phyloP scores from a whole-genome alignment of 2,113 vertebrate genomes.

The Malurus melanocephalus region DNA sequence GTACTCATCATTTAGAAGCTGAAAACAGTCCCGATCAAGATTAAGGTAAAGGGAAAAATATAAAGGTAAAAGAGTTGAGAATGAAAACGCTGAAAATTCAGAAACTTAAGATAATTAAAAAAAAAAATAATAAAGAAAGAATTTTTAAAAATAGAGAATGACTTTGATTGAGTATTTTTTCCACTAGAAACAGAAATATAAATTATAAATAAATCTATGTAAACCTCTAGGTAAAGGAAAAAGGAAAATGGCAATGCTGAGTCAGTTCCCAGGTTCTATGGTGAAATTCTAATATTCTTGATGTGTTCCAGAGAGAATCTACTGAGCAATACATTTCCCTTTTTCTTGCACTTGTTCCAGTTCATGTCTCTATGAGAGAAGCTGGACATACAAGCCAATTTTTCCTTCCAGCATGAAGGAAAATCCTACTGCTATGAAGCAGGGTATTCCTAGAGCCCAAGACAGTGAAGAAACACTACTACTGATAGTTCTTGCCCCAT shows the following conservation, averaged over 20 bases:
- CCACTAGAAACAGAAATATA: not conserved
- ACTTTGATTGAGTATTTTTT: not conserved
- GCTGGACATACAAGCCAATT: not conserved
- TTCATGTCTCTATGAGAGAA: not conserved
- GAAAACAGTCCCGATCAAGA: too few relatives aligned
- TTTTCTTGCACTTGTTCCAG: not conserved
- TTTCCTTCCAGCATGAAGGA: not conserved
- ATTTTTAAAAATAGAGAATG: not conserved
- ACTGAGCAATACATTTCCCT: not conserved
- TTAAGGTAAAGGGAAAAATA: too few relatives aligned
- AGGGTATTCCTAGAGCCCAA: not conserved
- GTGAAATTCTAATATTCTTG: not conserved
- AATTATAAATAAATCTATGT: not conserved
- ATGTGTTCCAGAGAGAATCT: not conserved
- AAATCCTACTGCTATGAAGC: not conserved
- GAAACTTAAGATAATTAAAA: too few relatives aligned
- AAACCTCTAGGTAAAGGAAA: not conserved
- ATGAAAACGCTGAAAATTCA: too few relatives aligned
- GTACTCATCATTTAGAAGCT: too few relatives aligned
- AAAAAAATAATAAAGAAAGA: too few relatives aligned
- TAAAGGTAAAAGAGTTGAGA: too few relatives aligned
- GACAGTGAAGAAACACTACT: rapidly evolving
- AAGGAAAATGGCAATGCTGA: not conserved
- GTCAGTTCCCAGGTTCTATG: not conserved
- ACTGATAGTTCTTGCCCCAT: not conserved